phyloP scores from a whole-genome alignment of 2,888 invertebrate species.

The Drosophila meridionalis region DNA sequence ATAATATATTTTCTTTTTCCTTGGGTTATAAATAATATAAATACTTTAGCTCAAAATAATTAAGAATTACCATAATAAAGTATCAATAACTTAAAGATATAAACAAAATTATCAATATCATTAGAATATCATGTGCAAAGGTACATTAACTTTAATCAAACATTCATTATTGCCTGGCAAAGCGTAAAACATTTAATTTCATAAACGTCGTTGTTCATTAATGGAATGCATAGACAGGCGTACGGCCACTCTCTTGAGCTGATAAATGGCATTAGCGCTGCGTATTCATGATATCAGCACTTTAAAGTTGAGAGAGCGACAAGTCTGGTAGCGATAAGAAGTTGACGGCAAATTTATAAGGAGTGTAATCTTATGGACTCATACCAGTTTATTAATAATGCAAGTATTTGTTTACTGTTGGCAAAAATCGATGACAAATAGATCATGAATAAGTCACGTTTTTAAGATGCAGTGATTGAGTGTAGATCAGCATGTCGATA shows the following conservation, averaged over 20 bases:
- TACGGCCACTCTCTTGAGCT: not conserved
- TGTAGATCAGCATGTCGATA: not conserved
- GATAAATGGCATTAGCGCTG: not conserved
- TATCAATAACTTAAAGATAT: not conserved
- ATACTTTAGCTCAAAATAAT: not conserved
- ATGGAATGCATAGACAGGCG: not conserved
- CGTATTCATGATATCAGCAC: slow-evolving; percentile 26
- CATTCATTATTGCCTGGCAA: not conserved
- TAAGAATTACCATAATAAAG: not conserved
- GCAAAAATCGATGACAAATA: not conserved
- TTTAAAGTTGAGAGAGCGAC: not conserved
- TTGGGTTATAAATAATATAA: too few relatives aligned
- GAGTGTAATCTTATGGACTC: not conserved
- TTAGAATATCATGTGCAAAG: not conserved
- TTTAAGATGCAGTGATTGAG: not conserved
- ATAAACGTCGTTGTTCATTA: too few relatives aligned
- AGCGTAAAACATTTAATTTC: not conserved
- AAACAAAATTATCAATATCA: not conserved
- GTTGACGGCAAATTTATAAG: not conserved
- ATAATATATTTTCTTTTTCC: too few relatives aligned
- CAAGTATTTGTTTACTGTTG: not conserved
- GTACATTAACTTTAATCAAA: not conserved
- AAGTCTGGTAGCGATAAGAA: slow-evolving; percentile 17
- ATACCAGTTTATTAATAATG: not conserved
- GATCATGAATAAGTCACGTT: not conserved